Evolutionary conservation across 2,888 invertebrate genomes (phyloP), one percentile per base, ranked within the genome.

Genomic region (Harmothoe impar): DNA sequence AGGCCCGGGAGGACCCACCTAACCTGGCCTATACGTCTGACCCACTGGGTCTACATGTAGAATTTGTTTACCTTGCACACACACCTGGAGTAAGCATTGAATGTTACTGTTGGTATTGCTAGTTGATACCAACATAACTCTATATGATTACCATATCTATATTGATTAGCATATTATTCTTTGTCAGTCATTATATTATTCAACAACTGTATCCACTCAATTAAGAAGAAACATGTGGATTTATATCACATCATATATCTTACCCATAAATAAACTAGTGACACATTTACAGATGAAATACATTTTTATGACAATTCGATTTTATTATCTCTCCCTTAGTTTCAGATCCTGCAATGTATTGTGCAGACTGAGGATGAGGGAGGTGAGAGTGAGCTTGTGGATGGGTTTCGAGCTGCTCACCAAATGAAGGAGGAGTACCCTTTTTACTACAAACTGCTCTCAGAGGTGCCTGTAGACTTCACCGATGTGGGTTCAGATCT

Each of bases 41-140:
- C 91, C 96, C 97, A 81, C 96, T 98, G 88, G 97, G 97, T 91
- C 96, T 98, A 94, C 98, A 98, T 94, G 97, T 97, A 0, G 98
- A 98, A 94, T 96, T 98, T 90, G 97, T 98, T 0, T 98, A 98
- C 94, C 97, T 98, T 94, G 97, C 97, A 93, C 97, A 97, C 94
- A 97, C 97, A 92, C 98, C 98, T 0, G 97, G 98, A 93, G 97
- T 96, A 62, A 54, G 54, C 43, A 43, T 43, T 91, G 86, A 43
- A 3, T 10, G 10, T 43, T 43, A 43, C 43, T 10, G 5, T 10
- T 43, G 10, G 43, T 43, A 3, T 43, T 43, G 10, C 43, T 43
- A n/a, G n/a, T n/a, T n/a, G n/a, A n/a, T n/a, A n/a, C n/a, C n/a
- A n/a, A n/a, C n/a, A n/a, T n/a, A n/a, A n/a, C n/a, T n/a, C n/a